phyloP scores from a whole-genome alignment of 2,888 invertebrate species.

The Coremacera marginata region DNA sequence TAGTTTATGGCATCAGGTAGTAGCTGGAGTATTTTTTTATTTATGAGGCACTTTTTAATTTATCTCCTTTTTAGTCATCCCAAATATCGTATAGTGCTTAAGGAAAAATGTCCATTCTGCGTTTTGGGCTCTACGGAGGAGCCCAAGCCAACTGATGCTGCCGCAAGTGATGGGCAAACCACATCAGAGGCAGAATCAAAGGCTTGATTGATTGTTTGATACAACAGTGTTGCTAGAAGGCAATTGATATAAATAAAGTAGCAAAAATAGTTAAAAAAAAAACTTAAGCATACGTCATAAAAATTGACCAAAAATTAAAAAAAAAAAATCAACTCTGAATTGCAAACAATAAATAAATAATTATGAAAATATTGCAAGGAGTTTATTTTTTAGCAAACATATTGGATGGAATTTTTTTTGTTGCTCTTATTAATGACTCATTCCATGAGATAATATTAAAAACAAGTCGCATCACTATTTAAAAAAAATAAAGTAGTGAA shows the following conservation, averaged over 20 bases:
- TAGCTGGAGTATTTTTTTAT: not conserved
- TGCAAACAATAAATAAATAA: conserved; percentile 44
- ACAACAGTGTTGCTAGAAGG: not conserved
- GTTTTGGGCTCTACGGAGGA: conserved; percentile 55
- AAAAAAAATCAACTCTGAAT: conserved; percentile 1
- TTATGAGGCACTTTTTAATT: not conserved
- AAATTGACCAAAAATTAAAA: conserved; percentile 46
- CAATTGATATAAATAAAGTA: not conserved
- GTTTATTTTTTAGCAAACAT: not conserved
- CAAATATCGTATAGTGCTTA: conserved; percentile 72
- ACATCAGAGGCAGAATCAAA: conserved; percentile 51
- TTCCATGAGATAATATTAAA: no score
- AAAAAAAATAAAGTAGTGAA: no score
- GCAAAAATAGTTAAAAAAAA: conserved; percentile 3
- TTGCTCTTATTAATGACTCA: no score
- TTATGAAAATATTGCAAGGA: conserved; percentile 16
- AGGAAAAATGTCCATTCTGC: conserved; percentile 73
- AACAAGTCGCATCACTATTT: no score
- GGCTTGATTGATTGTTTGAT: conserved; percentile 46
- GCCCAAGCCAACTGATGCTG: conserved; percentile 47
- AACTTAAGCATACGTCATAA: conserved; percentile 34
- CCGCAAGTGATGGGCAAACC: conserved; percentile 47
- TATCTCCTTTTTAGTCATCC: conserved; percentile 69
- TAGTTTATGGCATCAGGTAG: conserved; percentile 74
- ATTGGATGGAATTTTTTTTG: no score